Conservation (phyloP, 1,140 invertebrate species). For the Diabrotica virgifera region DNA sequence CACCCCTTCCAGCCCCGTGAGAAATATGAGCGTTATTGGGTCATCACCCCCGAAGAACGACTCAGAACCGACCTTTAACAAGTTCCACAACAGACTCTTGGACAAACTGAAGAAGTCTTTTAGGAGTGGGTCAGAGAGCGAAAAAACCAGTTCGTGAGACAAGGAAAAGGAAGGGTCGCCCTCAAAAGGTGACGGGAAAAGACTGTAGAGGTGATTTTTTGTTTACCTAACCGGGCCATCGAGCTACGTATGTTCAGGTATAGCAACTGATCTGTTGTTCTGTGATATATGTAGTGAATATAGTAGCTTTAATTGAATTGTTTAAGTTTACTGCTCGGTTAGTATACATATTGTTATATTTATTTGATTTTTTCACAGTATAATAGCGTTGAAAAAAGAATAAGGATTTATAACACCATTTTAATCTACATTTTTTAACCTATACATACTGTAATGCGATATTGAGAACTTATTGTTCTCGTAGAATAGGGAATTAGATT, state of each 20-base stretch:
- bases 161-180: slow-evolving; percentile 20
- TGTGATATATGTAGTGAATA: slow-evolving; percentile 36
- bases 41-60: slow-evolving; percentile 58
- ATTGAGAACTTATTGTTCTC: not conserved
- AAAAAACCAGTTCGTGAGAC: slow-evolving; percentile 46
- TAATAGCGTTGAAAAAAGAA: too few relatives aligned
- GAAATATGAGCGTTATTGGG: slow-evolving; percentile 49
- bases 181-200: slow-evolving; percentile 17
- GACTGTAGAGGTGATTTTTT: slow-evolving; percentile 23
- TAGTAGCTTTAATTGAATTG: slow-evolving; percentile 8
- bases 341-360: too few relatives aligned
- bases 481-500: not conserved
- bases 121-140: slow-evolving; percentile 55
- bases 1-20: slow-evolving; percentile 56
- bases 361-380: too few relatives aligned
- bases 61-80: slow-evolving; percentile 63
- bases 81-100: slow-evolving; percentile 80
- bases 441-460: not conserved
- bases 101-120: slow-evolving; percentile 78
- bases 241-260: slow-evolving; percentile 28
- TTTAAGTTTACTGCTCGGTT: not conserved
- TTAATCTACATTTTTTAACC: not conserved
- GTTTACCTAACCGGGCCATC: slow-evolving; percentile 18
- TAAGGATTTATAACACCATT: not conserved
- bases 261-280: slow-evolving; percentile 35